Evolutionary conservation across 2,888 invertebrate genomes (phyloP), one percentile per base, ranked within the genome.

Genomic region (Protonemura montana): DNA sequence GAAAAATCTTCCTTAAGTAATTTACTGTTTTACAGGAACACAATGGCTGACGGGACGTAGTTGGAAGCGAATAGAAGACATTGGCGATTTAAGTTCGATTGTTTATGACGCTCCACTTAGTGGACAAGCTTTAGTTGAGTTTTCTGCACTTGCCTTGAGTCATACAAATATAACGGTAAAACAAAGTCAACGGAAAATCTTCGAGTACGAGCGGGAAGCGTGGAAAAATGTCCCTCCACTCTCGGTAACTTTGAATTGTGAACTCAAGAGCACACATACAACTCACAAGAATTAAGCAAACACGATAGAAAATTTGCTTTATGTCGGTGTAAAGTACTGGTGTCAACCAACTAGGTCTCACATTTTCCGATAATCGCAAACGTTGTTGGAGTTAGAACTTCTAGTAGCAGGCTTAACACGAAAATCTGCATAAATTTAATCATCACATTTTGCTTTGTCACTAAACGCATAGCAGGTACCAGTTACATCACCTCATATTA

Each of bases 391-490:
- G 59, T 59, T 59, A 13, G 16, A 59, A 59, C 59, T 59, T 59
- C 59, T 59, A 59, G 59, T 59, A 59, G 59, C 59, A 2, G 59
- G 59, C 59, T 59, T 59, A 21, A 59, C 59, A 59, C 21, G 21
- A 21, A 59, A 59, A 59, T 59, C 59, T 59, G 59, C 59, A 59
- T 59, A 59, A 59, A 59, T 59, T 59, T 59, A 59, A 59, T 59
- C 59, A 59, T 59, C 59, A 59, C 59, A 59, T 59, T 59, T 59
- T 13, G 59, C 59, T 59, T 59, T 59, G 59, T 59, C 59, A 13
- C 59, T 59, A 59, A 59, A 59, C 59, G 59, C 59, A 59, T 59
- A 59, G 59, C 59, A 59, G 59, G 59, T 59, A 59, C 59, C 59
- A 21, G 59, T 59, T 59, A 59, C 59, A 59, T 59, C 59, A 59